A percentile compares a stretch with the other conserved stretches of the same genome.
These are phyloP conservation scores for Podiceps cristatus DNA, from an alignment of 2,113 vertebrate genomes.

Conservation along the genomic window DNA sequence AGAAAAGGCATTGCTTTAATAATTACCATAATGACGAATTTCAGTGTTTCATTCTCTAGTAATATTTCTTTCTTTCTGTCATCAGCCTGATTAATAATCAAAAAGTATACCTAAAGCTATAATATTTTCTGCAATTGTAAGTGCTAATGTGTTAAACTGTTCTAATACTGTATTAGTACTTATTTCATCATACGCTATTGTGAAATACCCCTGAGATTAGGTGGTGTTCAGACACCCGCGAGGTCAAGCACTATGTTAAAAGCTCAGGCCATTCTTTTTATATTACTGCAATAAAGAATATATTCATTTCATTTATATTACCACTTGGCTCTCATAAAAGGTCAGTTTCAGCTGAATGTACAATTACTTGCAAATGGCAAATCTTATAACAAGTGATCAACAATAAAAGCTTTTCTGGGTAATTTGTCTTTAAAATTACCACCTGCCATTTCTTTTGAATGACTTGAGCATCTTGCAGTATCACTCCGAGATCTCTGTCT, in stretches of 20 bases:
- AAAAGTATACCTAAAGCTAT: conserved; percentile 26
- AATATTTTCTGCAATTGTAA: conserved; percentile 43
- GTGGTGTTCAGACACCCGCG: conserved; percentile 53
- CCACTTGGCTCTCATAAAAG: conserved; percentile 77
- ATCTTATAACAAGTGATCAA: conserved; percentile 74
- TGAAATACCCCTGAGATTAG: conserved; percentile 55
- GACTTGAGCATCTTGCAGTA: conserved; percentile 45
- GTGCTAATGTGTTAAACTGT: conserved; percentile 55
- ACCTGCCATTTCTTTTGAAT: conserved; percentile 60
- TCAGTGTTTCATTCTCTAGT: background rate
- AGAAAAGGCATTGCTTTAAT: background rate
- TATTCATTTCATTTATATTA: conserved; percentile 77
- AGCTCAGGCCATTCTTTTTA: conserved; percentile 73
- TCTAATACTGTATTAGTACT: conserved; percentile 52
- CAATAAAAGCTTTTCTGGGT: conserved; percentile 71
- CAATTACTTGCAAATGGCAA: conserved; percentile 74
- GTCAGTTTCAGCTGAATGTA: conserved; percentile 72
- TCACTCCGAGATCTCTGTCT: conserved; percentile 17
- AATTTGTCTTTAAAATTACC: conserved; percentile 68
- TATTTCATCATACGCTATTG: conserved; percentile 48
- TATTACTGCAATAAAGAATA: conserved; percentile 74
- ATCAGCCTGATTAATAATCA: background rate
- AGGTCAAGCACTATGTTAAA: conserved; percentile 76
- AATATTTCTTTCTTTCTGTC: background rate
- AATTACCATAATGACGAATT: background rate